Evolutionary conservation across 2,888 invertebrate genomes (phyloP), one percentile per base, ranked within the genome.

Genomic region (Drosophila ezoana): DNA sequence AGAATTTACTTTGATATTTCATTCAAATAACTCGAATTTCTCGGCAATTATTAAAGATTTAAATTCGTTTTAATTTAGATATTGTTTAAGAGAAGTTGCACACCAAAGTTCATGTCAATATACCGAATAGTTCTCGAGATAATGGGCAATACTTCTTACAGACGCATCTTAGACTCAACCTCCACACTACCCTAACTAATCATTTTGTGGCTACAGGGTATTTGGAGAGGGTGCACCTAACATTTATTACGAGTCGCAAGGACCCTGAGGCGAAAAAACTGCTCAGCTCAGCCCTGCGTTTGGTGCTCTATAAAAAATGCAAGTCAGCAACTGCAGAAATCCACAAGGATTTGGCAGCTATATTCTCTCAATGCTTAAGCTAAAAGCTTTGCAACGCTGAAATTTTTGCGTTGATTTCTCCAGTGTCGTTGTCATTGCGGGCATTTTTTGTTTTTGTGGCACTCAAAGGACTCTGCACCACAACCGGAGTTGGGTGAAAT

Each of bases 241-340:
- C 71, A 78, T 83, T 82, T 83, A 80, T 72, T 79, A 76, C 65
- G 35, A 54, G 60, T 67, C 53, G 67, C 66, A 44, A 40, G 57
- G 63, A 60, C 48, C 59, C 63, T 35, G 13, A 37, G 44, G 69
- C 45, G 63, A 57, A 37, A 37, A 8, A 56, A 35, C 23, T 41
- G 47, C 56, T 37, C 35, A 35, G 33, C 59, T 59, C 44, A 57
- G 13, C 59, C 56, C 48, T 44, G 14, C 14, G 37, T 54, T 61
- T 38, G 45, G 18, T 14, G 44, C 35, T 20, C 38, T 38, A 63
- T 79, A 75, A 76, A 82, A 82, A 77, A 87, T 82, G 87, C 85
- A 85, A 87, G 87, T 74, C 85, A 72, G 86, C 76, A 76, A 79
- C 67, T 60, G 65, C 23, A 54, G 66, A 84, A 81, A 87, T 86